A percentile compares a stretch with the other conserved stretches of the same genome.
phyloP scores from a whole-genome alignment of 2,888 invertebrate species.

The Rhogogaster chlorosoma region DNA sequence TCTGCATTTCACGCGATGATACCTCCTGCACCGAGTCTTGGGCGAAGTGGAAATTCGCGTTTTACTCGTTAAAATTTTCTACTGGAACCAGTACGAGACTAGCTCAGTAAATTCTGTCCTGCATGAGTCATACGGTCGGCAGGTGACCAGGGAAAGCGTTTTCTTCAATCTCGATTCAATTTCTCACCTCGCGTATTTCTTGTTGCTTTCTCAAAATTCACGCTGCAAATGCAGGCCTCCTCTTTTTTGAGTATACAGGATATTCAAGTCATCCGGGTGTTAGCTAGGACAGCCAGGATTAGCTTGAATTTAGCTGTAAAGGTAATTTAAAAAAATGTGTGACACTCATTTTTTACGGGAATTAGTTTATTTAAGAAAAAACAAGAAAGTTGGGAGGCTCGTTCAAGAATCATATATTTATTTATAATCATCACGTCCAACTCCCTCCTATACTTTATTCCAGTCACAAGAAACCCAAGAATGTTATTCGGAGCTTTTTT shows the following conservation, averaged over 20 bases:
- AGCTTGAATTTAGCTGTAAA: neutral
- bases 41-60: neutral
- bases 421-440: neutral
- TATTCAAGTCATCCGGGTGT: neutral
- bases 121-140: neutral
- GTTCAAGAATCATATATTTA: no score
- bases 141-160: neutral
- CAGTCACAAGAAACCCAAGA: neutral
- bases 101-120: neutral
- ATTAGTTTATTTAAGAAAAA: neutral
- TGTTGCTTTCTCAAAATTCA: neutral
- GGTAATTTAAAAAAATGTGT: no score
- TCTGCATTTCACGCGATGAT: neutral
- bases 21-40: neutral
- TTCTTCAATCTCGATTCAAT: neutral
- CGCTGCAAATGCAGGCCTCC: no score
- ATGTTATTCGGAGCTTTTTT: neutral
- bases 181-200: neutral
- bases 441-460: neutral
- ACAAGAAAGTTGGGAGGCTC: no score
- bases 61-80: neutral
- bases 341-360: no score
- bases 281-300: neutral
- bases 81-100: neutral
- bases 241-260: neutral